These are phyloP conservation scores for Engraulis encrasicolus DNA, from an alignment of 2,113 vertebrate genomes.

Conservation along the genomic window DNA sequence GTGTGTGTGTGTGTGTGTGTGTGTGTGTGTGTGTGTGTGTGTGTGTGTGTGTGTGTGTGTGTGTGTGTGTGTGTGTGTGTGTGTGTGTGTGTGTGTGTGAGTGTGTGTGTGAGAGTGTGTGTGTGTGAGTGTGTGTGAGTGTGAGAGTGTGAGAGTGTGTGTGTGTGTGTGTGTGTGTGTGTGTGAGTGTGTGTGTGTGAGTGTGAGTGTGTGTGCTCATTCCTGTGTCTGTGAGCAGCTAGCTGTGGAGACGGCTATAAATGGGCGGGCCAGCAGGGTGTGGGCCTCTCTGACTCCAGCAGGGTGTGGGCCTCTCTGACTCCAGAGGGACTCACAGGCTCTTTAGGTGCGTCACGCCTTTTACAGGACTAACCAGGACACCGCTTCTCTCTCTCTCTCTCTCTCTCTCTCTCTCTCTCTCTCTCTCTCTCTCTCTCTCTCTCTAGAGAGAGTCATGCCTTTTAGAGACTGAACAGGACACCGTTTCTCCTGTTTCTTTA, in stretches of 20 bases:
- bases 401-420: background rate
- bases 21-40: background rate
- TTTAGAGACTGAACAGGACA: no score
- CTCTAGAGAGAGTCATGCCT: no score
- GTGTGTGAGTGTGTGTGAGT: background rate
- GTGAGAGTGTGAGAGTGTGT: background rate
- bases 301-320: background rate
- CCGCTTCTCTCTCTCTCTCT: background rate
- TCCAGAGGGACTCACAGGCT: background rate
- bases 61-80: background rate
- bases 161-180: background rate
- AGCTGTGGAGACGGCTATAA: conserved; percentile 38
- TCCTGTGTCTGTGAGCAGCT: background rate
- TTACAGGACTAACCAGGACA: background rate
- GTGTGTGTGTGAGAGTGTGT: background rate
- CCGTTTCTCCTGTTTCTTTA: no score
- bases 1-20: background rate
- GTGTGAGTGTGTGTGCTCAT: background rate
- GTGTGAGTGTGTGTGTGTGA: background rate
- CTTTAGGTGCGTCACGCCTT: conserved; percentile 17
- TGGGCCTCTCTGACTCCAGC: background rate
- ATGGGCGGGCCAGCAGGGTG: conserved; percentile 33
- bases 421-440: background rate
- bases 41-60: background rate
- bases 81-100: no score